These are phyloP conservation scores for Guaruba guarouba DNA, from an alignment of 2,113 vertebrate species.

Conservation along the genomic window DNA sequence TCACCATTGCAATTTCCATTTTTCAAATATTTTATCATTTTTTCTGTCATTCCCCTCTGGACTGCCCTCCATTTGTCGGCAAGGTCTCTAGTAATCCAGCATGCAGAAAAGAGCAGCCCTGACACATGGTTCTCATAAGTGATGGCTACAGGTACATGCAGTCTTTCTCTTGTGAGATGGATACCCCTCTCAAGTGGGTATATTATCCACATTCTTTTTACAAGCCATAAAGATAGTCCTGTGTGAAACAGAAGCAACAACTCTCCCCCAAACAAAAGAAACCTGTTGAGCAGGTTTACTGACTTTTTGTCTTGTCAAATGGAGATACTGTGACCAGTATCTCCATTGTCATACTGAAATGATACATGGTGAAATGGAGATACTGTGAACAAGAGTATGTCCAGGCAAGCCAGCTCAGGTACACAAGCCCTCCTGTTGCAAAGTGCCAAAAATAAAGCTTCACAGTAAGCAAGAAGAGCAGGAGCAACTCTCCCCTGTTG, in stretches of 20 bases:
- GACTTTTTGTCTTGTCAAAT: background rate
- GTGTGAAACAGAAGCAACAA: background rate
- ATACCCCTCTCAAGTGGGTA: background rate
- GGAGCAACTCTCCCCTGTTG: background rate
- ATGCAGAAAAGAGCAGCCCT: background rate
- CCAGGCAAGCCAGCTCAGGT: background rate
- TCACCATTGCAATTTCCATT: slow-evolving; percentile 39
- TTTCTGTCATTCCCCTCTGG: background rate
- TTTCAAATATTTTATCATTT: slow-evolving; percentile 31
- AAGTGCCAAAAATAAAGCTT: background rate
- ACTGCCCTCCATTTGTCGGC: slow-evolving; percentile 6
- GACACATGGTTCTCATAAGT: background rate
- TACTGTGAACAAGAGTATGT: background rate
- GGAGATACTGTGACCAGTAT: background rate
- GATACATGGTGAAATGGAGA: background rate
- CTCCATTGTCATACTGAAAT: background rate
- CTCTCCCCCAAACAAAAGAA: background rate
- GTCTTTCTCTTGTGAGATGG: background rate
- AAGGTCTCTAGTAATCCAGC: background rate
- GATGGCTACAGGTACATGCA: background rate
- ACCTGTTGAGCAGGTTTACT: background rate
- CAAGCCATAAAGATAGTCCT: background rate
- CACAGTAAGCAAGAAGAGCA: background rate
- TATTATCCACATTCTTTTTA: background rate
- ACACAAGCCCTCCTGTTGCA: background rate